Evolutionary conservation across 1,140 invertebrate species (phyloP).

Genomic region (Apocrypta bakeri): DNA sequence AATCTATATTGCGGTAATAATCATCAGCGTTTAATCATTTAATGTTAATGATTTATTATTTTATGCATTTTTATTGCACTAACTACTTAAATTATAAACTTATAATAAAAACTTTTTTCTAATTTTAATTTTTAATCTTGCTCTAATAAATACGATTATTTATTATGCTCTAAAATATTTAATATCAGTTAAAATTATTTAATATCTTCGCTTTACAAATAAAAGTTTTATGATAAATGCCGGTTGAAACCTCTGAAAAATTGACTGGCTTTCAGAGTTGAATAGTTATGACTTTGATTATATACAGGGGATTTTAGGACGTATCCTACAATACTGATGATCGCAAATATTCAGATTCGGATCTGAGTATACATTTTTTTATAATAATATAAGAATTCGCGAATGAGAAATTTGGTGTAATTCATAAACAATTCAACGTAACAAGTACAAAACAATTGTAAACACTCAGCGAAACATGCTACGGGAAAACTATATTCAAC

Average conservation of each 20-base stretch:
- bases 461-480: too few species aligned
- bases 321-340: conserved; percentile 63
- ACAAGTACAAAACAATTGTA: too few species aligned
- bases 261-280: conserved; percentile 2
- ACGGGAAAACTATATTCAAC: too few species aligned
- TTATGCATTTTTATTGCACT: background rate
- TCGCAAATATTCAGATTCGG: conserved; percentile 7
- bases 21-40: background rate
- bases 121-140: background rate
- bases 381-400: background rate
- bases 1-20: background rate
- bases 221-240: background rate
- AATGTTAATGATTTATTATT: too few species aligned
- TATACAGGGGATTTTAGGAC: conserved; percentile 26
- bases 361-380: conserved; percentile 12
- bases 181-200: background rate
- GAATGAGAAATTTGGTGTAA: background rate
- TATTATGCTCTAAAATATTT: background rate
- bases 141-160: too few species aligned
- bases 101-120: background rate
- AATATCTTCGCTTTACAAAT: background rate
- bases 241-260: background rate
- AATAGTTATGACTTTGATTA: background rate
- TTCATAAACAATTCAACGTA: too few species aligned
- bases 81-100: background rate